Evolutionary conservation across 2,113 vertebrate species (phyloP).

Genomic region (Sminthopsis crassicaudata): DNA sequence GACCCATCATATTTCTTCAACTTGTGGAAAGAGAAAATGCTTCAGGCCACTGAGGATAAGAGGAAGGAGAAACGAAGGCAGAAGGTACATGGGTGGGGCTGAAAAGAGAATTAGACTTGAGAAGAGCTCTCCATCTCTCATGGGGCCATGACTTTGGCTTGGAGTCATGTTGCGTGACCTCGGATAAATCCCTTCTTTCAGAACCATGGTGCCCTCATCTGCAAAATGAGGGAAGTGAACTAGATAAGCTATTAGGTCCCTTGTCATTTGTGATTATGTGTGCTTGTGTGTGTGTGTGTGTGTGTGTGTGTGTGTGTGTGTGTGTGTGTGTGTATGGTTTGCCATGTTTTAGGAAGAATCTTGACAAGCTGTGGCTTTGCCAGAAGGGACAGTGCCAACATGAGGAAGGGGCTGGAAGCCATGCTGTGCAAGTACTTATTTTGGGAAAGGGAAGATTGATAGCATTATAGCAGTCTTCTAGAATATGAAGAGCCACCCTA

Average conservation of each 20-base stretch:
- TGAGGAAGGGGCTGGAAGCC: background rate
- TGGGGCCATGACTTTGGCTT: background rate
- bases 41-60: slow-evolving; percentile 96
- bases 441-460: background rate
- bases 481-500: background rate
- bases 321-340: background rate
- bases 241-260: background rate
- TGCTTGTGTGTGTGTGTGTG: background rate
- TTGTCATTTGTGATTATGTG: background rate
- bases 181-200: background rate
- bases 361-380: background rate
- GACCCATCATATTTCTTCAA: slow-evolving; percentile 97
- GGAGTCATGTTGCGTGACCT: background rate
- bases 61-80: slow-evolving; percentile 95
- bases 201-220: background rate
- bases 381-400: background rate
- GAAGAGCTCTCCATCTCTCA: background rate
- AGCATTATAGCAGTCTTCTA: background rate
- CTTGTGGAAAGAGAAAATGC: slow-evolving; percentile 97
- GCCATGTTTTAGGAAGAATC: background rate
- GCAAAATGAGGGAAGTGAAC: background rate
- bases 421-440: background rate
- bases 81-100: slow-evolving; percentile 84
- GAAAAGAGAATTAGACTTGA: fast-evolving
- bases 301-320: background rate